Percentiles rank a stretch among this genome's conserved stretches.
Evolutionary conservation across 2,797 vertebrate species (phyloP).

Genomic region (Alauda arvensis): DNA sequence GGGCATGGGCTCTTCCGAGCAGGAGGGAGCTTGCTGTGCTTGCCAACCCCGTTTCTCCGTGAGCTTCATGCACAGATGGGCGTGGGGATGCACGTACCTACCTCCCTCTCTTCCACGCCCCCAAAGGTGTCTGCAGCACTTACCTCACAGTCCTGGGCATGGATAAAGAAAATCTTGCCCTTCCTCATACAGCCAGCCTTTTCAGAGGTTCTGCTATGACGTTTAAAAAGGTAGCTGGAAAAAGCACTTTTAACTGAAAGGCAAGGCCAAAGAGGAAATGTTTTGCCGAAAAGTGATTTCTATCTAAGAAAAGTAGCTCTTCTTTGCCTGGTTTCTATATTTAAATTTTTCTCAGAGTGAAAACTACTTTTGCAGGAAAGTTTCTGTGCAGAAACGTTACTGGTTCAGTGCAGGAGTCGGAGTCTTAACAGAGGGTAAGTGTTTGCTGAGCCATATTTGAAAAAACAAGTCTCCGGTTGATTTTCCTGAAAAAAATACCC

Average conservation of each 20-base stretch:
- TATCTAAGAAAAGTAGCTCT: neutral
- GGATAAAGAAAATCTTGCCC: neutral
- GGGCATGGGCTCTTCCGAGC: accelerated
- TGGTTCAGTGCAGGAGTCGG: neutral
- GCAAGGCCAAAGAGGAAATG: neutral
- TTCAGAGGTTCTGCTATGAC: neutral
- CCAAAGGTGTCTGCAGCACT: neutral
- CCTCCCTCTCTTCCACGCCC: accelerated
- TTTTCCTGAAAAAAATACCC: neutral
- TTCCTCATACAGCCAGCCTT: neutral
- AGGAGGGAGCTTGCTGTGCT: neutral
- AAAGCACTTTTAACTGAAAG: neutral
- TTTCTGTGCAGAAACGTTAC: neutral
- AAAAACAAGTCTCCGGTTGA: neutral
- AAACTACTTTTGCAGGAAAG: neutral
- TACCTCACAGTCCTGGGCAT: neutral
- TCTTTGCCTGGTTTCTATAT: neutral
- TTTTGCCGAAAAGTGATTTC: neutral
- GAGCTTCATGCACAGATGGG: neutral
- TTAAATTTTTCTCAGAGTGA: neutral
- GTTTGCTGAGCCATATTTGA: neutral
- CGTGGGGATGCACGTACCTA: neutral
- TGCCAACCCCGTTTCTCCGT: neutral
- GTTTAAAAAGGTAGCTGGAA: neutral
- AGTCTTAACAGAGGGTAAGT: neutral